Evolutionary conservation across 2,113 vertebrate genomes (phyloP).

Genomic region (Tetraodon nigroviridis): DNA sequence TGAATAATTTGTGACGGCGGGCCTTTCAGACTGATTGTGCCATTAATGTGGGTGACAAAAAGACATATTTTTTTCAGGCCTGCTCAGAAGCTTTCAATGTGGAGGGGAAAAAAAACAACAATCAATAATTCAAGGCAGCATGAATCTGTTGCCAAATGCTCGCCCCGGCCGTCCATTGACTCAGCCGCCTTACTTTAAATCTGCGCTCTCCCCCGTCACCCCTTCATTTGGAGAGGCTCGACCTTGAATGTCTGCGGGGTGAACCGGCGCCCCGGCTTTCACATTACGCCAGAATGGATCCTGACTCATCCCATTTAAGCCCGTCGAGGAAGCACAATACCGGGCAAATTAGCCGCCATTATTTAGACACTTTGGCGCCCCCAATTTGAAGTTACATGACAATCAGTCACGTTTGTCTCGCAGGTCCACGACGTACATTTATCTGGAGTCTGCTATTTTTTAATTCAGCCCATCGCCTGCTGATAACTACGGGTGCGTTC

Average conservation of each 20-base stretch:
- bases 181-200: constrained; percentile 60
- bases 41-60: constrained; percentile 55
- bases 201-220: constrained; percentile 43
- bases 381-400: constrained; percentile 48
- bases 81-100: constrained; percentile 50
- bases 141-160: constrained; percentile 38
- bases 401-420: constrained; percentile 57
- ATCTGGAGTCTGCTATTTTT: constrained; percentile 12
- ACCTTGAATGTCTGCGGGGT: constrained; percentile 59
- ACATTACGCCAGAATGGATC: constrained; percentile 61
- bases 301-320: constrained; percentile 67
- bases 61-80: constrained; percentile 33
- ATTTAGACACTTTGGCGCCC: constrained; percentile 54
- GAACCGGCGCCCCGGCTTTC: constrained; percentile 59
- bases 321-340: constrained; percentile 62
- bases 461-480: neutral
- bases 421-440: constrained; percentile 4
- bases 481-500: constrained; percentile 1
- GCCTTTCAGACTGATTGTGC: constrained; percentile 53
- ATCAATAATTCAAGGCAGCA: constrained; percentile 64
- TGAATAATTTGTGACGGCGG: constrained; percentile 63
- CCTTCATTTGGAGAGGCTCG: constrained; percentile 45
- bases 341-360: constrained; percentile 62
- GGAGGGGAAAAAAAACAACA: constrained; percentile 7
- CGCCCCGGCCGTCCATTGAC: constrained; percentile 49